Evolutionary conservation across 2,888 invertebrate genomes (phyloP).

Genomic region (Microplitis manilae): DNA sequence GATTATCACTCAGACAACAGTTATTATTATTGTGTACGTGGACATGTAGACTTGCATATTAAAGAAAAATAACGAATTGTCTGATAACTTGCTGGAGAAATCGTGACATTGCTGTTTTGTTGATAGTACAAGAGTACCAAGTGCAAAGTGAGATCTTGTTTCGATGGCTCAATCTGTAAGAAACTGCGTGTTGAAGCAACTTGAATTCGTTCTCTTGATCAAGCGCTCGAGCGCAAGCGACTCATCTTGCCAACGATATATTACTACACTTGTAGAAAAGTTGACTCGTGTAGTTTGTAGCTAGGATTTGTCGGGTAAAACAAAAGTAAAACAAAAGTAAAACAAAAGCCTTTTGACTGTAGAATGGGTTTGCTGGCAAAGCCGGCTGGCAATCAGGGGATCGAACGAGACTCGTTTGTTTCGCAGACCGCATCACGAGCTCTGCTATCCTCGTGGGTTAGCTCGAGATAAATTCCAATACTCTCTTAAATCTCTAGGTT

Average conservation of each 20-base stretch:
- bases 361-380: not conserved
- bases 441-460: not conserved
- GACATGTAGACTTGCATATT: not conserved
- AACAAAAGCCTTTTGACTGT: not conserved
- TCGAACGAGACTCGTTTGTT: constrained; percentile 33
- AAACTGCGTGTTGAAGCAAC: constrained; percentile 11
- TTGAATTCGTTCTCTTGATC: not conserved
- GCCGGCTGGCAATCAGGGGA: constrained; percentile 9
- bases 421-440: not conserved
- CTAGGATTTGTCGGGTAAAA: not conserved
- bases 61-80: not conserved
- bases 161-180: constrained; percentile 41
- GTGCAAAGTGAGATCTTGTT: constrained; percentile 27
- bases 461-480: too few species aligned
- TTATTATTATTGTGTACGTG: too few species aligned
- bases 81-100: not conserved
- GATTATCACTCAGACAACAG: not conserved
- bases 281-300: not conserved
- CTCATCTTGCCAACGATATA: not conserved
- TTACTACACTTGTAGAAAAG: not conserved
- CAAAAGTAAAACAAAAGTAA: too few species aligned
- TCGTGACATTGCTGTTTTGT: not conserved
- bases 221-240: not conserved
- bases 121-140: not conserved
- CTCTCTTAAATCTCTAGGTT: too few species aligned